Base-by-base conservation (phyloP, 2,888 invertebrate genomes). In the Panorpa germanica region DNA sequence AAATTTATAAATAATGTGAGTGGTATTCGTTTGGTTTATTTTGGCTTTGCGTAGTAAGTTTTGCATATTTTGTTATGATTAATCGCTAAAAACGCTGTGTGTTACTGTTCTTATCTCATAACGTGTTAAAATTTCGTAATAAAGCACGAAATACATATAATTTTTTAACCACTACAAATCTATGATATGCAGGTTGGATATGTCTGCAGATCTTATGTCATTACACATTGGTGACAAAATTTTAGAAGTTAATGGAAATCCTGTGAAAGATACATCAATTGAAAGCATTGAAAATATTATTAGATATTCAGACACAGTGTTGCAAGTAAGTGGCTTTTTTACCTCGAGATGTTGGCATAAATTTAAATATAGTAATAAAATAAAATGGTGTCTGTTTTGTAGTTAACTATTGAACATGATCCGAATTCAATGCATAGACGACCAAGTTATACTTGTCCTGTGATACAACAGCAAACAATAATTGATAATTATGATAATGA, bases 191-290 rank as follows among this genome's bases (percentile, higher is more conserved):
- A 85, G 85, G 52, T 65, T 85, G 43, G 83, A 82, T 45, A 70
- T 80, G 34, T 75, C 76, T 41, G 73, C 74, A 42, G 81, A 81
- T 39, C 59, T 83, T 33, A 74, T 83, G 63, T 74, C 81, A 6
- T 59, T 90, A 31, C 86, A 81, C 50, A 75, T 90, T 41, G 91
- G 91, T n/a, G 91, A 91, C 56, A 66, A 75, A 44, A 85, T 93
- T 39, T 59, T 91, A 37, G 91, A 91, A 61, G 83, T 91, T 28
- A 88, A 91, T 59, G 90, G 91, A 3, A 25, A 31, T 22, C 81
- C 86, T 2, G 77, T 88, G 2, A 71, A 69, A 45, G 77, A 80
- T 45, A 71, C 75, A 30, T 73, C 81, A 1, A 59, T 83, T 27
- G 74, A 80, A 37, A 82, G 73, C 40, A 72, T 80, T 32, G 80